Evolutionary conservation across 2,888 invertebrate species (phyloP).

Genomic region (Sphaerophoria taeniata): DNA sequence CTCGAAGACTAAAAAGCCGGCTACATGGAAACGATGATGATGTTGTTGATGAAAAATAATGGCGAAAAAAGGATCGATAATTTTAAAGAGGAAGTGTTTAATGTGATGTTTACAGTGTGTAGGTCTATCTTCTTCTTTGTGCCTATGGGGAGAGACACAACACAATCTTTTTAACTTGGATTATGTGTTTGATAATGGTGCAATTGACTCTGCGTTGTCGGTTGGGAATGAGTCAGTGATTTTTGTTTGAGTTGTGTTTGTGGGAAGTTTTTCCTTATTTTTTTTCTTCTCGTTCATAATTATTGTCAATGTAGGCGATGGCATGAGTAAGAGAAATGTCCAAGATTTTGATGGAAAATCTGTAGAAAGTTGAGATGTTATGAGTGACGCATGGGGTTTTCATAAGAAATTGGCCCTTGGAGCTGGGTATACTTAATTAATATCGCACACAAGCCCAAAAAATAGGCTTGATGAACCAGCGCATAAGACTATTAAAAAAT

Average conservation of each 20-base stretch:
- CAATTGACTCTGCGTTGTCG: conserved; percentile 50
- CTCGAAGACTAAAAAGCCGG: conserved; percentile 6
- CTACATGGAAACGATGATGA: conserved; percentile 31
- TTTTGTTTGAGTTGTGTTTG: conserved; percentile 30
- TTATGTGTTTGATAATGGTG: conserved; percentile 27
- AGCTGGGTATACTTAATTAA: no score
- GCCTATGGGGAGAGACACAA: conserved; percentile 10
- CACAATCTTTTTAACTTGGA: not conserved
- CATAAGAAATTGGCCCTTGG: no score
- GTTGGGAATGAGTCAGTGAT: conserved; percentile 52
- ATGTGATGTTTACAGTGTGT: conserved; percentile 2
- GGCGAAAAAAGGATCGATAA: conserved; percentile 76
- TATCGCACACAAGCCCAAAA: no score
- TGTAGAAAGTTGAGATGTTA: no score
- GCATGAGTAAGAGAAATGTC: not conserved
- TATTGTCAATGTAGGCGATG: not conserved
- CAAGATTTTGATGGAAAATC: not conserved
- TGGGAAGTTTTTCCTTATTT: not conserved
- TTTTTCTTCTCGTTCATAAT: not conserved
- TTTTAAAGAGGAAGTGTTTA: conserved; percentile 75
- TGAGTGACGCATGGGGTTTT: no score
- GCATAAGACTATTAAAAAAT: no score
- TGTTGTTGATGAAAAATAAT: conserved; percentile 50
- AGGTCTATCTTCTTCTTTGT: not conserved
- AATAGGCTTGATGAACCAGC: no score